Percentiles rank a stretch among this genome's conserved stretches.
These are phyloP conservation scores for Eupithecia tripunctaria DNA, from an alignment of 2,888 invertebrate species.

Conservation along the genomic window DNA sequence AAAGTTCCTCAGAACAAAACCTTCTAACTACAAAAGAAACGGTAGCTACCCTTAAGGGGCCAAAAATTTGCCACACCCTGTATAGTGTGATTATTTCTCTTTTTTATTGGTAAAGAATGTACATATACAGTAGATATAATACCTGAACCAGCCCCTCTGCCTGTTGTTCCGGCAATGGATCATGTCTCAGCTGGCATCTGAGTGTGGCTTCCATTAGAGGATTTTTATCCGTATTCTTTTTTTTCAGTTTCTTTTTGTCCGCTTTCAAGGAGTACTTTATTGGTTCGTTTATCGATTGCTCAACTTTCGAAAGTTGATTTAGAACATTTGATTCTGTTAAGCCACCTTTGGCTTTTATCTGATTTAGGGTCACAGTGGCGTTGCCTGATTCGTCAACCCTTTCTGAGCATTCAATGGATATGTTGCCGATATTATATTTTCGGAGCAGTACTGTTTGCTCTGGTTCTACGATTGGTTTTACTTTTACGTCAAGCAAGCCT, in stretches of 20 bases:
- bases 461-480: neutral
- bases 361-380: neutral
- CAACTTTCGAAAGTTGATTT: neutral
- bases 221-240: neutral
- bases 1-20: too few relatives aligned
- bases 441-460: neutral
- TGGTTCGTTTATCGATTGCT: neutral
- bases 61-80: too few relatives aligned
- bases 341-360: constrained; percentile 2
- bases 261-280: neutral
- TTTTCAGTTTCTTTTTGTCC: neutral
- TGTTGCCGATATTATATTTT: constrained; percentile 17
- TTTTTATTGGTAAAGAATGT: neutral
- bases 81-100: too few relatives aligned
- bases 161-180: constrained; percentile 18
- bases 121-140: neutral
- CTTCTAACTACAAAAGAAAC: too few relatives aligned
- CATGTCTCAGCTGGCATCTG: constrained; percentile 18
- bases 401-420: constrained; percentile 6
- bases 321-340: neutral
- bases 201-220: neutral
- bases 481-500: neutral
- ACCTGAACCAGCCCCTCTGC: constrained; percentile 29
- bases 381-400: neutral
- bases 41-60: too few relatives aligned